Evolutionary conservation across 2,888 invertebrate species (phyloP), one percentile per base, ranked within the genome.

Genomic region (Drosophila lutescens): DNA sequence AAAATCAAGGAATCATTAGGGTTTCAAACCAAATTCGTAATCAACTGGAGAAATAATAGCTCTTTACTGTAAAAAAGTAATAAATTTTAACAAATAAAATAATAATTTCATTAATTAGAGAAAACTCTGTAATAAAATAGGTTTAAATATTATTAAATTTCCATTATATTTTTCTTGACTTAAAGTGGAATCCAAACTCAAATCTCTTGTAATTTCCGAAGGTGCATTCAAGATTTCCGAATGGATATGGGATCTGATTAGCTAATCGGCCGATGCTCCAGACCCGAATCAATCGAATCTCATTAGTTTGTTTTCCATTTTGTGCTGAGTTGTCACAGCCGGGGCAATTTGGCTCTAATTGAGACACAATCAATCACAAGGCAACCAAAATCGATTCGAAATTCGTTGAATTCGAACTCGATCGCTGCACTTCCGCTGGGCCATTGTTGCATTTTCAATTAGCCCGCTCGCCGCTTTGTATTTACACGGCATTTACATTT

Each of bases 401-500:
- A 66, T 67, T 50, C 57, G 49, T 26, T 7, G 34, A 17, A 67
- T 46, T 61, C 9, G 12, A 53, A 50, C 51, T 58, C 70, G 51
- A 76, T 66, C 53, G 51, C 32, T 53, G 47, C 47, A 62, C 58
- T 68, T 70, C 50, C 50, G 58, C 62, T 46, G 65, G 8, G 49
- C 51, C 41, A 30, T 55, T 51, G 71, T 55, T 56, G 59, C 55
- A 60, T 74, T 79, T 66, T 82, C 85, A 80, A 80, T 80, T 81
- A 79, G 77, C 61, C 60, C 58, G 62, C 50, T 50, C 46, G 65
- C 66, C 65, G 65, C 38, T 46, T 46, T 61, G 62, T 72, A 58
- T 78, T 78, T 71, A 71, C 78, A 78, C 41, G 70, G 70, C 59
- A 71, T 82, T 78, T 67, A 58, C 51, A 74, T 82, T 78, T 67